Percentiles rank a stretch among this genome's conserved stretches.
Conservation (phyloP, 2,888 invertebrate genomes). For the Thymelicus sylvestris region DNA sequence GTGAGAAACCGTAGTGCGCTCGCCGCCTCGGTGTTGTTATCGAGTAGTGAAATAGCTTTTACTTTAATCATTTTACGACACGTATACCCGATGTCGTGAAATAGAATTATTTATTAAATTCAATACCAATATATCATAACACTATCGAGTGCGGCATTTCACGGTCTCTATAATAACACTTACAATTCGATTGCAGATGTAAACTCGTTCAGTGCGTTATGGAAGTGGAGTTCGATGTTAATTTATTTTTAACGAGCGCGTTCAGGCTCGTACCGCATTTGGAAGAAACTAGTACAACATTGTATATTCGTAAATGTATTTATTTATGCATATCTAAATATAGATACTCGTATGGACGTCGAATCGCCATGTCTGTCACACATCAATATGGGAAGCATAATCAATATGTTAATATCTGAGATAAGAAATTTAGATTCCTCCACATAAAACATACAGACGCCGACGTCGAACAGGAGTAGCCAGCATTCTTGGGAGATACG, state of each 20-base stretch:
- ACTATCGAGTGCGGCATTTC: slow-evolving; percentile 51
- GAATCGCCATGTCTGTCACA: slow-evolving; percentile 61
- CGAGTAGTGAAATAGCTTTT: slow-evolving; percentile 48
- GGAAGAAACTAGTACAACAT: slow-evolving; percentile 22
- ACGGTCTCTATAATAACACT: slow-evolving; percentile 59
- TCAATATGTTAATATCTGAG: slow-evolving; percentile 81
- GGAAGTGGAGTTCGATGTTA: slow-evolving; percentile 12
- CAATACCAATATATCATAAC: slow-evolving; percentile 39
- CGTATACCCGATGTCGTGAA: slow-evolving; percentile 26
- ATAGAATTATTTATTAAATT: slow-evolving; percentile 36
- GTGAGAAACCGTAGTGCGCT: slow-evolving; percentile 56
- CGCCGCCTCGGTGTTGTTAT: slow-evolving; percentile 53
- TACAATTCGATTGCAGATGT: slow-evolving; percentile 22
- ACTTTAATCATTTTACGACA: slow-evolving; percentile 45
- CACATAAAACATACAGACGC: slow-evolving; percentile 68
- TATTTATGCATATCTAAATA: background rate
- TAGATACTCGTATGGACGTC: slow-evolving; percentile 16
- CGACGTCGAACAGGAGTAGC: slow-evolving; percentile 69
- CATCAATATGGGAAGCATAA: slow-evolving; percentile 77
- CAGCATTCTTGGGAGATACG: slow-evolving; percentile 69
- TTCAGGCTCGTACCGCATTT: slow-evolving; percentile 13
- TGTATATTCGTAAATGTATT: background rate
- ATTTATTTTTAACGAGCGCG: slow-evolving; percentile 15
- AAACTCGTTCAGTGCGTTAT: slow-evolving; percentile 17
- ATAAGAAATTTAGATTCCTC: slow-evolving; percentile 76